Conservation (phyloP, 35 echinoderm and acorn worm genomes). For the Patiria miniata region DNA sequence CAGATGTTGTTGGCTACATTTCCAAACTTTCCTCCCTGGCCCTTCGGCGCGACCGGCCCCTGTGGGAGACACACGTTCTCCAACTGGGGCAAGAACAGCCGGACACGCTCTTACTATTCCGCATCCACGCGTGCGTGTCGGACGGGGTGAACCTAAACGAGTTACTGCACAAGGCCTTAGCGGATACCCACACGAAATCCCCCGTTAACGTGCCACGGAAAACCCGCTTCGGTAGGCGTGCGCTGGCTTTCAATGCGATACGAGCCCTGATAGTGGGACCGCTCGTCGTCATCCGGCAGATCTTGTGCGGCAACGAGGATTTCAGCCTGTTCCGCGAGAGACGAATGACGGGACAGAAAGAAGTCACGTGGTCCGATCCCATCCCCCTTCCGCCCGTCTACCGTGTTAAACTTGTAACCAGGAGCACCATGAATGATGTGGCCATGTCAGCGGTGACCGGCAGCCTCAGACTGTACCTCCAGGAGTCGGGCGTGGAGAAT, state of each 20-base stretch:
- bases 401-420: slow-evolving; percentile 49
- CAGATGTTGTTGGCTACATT: slow-evolving; percentile 40
- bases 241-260: slow-evolving; percentile 52
- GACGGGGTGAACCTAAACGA: slow-evolving; percentile 43
- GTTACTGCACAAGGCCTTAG: slow-evolving; percentile 34
- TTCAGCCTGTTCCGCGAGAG: slow-evolving; percentile 15
- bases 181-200: slow-evolving; percentile 9
- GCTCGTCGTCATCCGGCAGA: slow-evolving; percentile 38
- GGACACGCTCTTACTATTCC: slow-evolving; percentile 50
- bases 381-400: slow-evolving; percentile 37
- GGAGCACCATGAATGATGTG: slow-evolving; percentile 55
- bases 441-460: slow-evolving; percentile 39
- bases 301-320: slow-evolving; percentile 33
- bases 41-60: neutral
- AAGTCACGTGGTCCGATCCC: slow-evolving; percentile 52
- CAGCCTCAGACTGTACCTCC: slow-evolving; percentile 46
- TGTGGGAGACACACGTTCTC: slow-evolving; percentile 48
- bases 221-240: slow-evolving; percentile 28
- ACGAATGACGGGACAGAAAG: slow-evolving; percentile 39
- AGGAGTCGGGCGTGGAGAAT: slow-evolving; percentile 11
- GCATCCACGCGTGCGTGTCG: slow-evolving; percentile 47
- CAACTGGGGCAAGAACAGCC: slow-evolving; percentile 13
- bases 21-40: slow-evolving; percentile 1
- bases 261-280: slow-evolving; percentile 48
- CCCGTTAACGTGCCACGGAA: slow-evolving; percentile 6